These are phyloP conservation scores for Ceuthmochares aereus DNA, from an alignment of 2,113 vertebrate species.

Conservation along the genomic window DNA sequence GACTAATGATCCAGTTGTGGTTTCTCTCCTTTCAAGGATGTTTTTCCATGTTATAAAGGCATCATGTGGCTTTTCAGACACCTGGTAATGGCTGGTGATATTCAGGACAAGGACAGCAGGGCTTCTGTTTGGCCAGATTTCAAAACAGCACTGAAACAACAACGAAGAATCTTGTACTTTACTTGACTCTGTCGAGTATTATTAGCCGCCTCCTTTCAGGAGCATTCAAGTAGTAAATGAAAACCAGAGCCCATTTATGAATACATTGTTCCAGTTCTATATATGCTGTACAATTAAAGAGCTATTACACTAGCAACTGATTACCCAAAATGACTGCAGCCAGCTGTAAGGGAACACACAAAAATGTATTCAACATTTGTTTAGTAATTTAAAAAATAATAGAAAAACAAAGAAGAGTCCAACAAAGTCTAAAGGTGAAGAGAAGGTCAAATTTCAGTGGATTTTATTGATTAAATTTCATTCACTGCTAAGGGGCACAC, in stretches of 20 bases:
- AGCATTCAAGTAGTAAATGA: slow-evolving; percentile 35
- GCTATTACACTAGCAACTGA: not conserved
- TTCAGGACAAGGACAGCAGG: not conserved
- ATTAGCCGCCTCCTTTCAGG: not conserved
- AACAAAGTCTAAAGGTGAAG: slow-evolving; percentile 30
- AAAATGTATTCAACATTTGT: slow-evolving; percentile 1
- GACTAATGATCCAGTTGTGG: not conserved
- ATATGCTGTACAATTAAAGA: slow-evolving; percentile 20
- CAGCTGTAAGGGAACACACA: not conserved
- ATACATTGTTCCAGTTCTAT: slow-evolving; percentile 1
- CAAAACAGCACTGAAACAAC: not conserved
- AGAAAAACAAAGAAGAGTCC: not conserved
- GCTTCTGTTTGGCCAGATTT: not conserved
- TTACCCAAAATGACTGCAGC: not conserved
- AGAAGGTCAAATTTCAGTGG: slow-evolving; percentile 56
- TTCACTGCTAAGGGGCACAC: slow-evolving; percentile 12
- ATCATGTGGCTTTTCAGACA: not conserved
- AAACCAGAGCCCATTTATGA: slow-evolving; percentile 15
- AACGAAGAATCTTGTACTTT: slow-evolving; percentile 11
- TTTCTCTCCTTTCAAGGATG: not conserved
- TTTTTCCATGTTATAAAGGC: not conserved
- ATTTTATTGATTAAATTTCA: slow-evolving; percentile 60
- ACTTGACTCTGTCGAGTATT: not conserved
- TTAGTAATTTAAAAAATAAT: slow-evolving; percentile 29
- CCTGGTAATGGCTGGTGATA: not conserved